Base-by-base conservation (phyloP, 2,888 invertebrate genomes). In the Cheilosia urbana region DNA sequence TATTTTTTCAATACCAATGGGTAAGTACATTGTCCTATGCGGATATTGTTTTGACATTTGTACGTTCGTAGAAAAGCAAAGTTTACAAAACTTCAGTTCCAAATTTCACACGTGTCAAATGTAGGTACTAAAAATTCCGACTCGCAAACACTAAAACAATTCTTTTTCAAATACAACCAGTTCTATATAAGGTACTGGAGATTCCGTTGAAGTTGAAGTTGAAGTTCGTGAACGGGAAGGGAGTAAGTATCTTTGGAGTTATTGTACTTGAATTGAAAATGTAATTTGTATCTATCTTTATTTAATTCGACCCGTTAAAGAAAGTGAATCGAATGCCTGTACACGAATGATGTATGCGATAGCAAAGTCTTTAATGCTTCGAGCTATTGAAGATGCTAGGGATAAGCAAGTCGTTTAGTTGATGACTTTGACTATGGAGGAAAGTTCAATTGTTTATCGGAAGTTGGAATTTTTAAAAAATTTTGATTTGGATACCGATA, bases 331-430 rank as follows among this genome's bases (percentile, higher is more conserved):
- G 0, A 93, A 94, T 90, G 91, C 91, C 45, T 94, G 94, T 83
- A 93, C 93, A 2, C 91, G 92, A 80, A 91, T n/a, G n/a, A n/a
- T 93, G 0, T 94, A 94, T 88, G 91, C 92, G 60, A 94, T 93
- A 81, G 88, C 93, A n/a, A 93, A 93, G 88, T 94, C 94, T 87
- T 88, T 94, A 6, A 93, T 93, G 91, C 58, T 89, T 69, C 88
- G 90, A 45, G 89, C 90, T 3, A 80, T 92, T 13, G 90, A 90
- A 2, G 92, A 92, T 87, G 91, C 90, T 21, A 88, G 90, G 21
- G 27, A 45, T 7, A 34, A 69, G 21, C 45, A 57, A 34, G 57
- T 69, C 7, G 40, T 42, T 34, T 68, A 13, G 42, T 17, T 11
- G 6, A 27, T n/a, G n/a, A n/a, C n/a, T n/a, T n/a, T 21, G 13